Conservation (phyloP, 2,113 vertebrate species). For the Sisor rabdophorus region DNA sequence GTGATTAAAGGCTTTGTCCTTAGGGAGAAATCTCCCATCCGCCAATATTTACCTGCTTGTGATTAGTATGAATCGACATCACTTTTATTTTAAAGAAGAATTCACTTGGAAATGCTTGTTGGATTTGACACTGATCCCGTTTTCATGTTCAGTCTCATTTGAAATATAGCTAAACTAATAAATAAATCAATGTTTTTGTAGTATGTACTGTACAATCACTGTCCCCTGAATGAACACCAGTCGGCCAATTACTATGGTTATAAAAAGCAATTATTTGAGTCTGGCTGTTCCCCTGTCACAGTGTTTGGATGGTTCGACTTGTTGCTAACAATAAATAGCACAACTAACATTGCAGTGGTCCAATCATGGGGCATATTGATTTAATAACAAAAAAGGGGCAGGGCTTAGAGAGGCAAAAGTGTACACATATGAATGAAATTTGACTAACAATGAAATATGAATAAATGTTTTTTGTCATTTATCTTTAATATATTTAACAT, state of each 20-base stretch:
- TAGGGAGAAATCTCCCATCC: slow-evolving; percentile 59
- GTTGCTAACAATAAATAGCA: too few relatives aligned
- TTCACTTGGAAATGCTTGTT: not conserved
- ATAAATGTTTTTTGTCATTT: too few relatives aligned
- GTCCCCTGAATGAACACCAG: not conserved
- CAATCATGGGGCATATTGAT: too few relatives aligned
- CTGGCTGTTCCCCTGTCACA: not conserved
- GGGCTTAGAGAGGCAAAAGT: too few relatives aligned
- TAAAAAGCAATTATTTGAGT: not conserved
- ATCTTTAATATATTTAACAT: too few relatives aligned
- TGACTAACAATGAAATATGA: too few relatives aligned
- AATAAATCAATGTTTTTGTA: not conserved
- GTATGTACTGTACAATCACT: not conserved
- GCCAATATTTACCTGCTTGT: slow-evolving; percentile 61
- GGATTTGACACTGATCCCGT: not conserved
- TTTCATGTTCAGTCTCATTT: too few relatives aligned
- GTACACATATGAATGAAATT: too few relatives aligned
- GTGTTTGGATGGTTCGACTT: too few relatives aligned
- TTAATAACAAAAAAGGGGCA: too few relatives aligned
- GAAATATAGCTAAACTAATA: too few relatives aligned
- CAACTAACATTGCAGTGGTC: too few relatives aligned
- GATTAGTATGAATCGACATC: slow-evolving; percentile 22
- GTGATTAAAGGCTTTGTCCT: slow-evolving; percentile 65
- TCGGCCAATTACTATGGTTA: not conserved
- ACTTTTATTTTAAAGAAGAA: not conserved